Percentiles rank a stretch among this genome's conserved stretches.
Evolutionary conservation across 2,113 vertebrate genomes (phyloP).

Genomic region (Rhipidura dahli): DNA sequence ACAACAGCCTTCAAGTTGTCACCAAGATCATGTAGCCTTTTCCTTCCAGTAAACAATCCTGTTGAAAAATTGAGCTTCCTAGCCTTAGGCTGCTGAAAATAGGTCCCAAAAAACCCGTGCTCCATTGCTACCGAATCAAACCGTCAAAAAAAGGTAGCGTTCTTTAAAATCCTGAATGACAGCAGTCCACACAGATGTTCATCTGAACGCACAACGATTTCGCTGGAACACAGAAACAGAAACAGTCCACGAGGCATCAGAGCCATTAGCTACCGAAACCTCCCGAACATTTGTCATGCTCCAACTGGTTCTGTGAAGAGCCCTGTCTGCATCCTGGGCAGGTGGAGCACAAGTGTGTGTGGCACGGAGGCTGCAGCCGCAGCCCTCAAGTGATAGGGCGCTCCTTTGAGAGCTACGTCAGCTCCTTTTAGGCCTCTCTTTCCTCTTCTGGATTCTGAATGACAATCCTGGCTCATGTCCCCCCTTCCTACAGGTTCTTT

Average conservation of each 20-base stretch:
- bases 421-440: background rate
- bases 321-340: background rate
- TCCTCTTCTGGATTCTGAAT: background rate
- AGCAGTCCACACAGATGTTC: constrained; percentile 40
- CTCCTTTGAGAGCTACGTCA: background rate
- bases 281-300: rapidly evolving
- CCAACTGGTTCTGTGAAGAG: background rate
- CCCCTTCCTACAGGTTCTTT: background rate
- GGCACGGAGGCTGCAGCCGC: background rate
- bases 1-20: constrained; percentile 44
- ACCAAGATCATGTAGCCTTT: constrained; percentile 34
- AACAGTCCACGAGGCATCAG: background rate
- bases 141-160: background rate
- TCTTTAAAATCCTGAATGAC: constrained; percentile 38
- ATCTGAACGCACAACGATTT: background rate
- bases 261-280: background rate
- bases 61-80: constrained; percentile 27
- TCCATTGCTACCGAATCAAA: background rate
- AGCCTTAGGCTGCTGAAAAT: constrained; percentile 51
- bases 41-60: constrained; percentile 37
- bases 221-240: background rate
- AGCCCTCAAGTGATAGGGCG: background rate
- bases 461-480: background rate
- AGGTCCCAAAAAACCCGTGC: background rate
- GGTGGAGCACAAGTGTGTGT: background rate